Conservation (phyloP, 2,888 invertebrate species). For the Pyrrhosoma nymphula region DNA sequence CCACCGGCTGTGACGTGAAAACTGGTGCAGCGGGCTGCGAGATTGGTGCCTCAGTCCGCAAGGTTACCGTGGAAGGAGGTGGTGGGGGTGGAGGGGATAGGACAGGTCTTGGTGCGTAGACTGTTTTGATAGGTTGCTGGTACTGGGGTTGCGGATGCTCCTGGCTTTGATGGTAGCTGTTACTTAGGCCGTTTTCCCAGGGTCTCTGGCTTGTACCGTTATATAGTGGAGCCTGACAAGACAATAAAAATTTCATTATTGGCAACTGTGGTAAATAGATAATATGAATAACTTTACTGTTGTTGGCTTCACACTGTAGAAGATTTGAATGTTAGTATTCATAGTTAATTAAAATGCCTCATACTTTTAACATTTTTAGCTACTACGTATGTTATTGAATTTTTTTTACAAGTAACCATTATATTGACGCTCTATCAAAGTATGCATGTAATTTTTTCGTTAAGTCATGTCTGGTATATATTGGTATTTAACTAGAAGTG, state of each 20-base stretch:
- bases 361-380: no score
- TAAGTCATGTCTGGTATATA: no score
- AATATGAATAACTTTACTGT: neutral
- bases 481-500: no score
- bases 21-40: constrained; percentile 88
- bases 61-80: constrained; percentile 85
- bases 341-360: no score
- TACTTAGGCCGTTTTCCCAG: constrained; percentile 69
- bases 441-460: no score
- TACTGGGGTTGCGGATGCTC: constrained; percentile 71
- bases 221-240: constrained; percentile 12
- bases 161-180: constrained; percentile 66
- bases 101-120: constrained; percentile 71
- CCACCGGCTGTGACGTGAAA: constrained; percentile 89
- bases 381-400: no score
- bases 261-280: neutral
- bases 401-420: no score
- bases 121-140: constrained; percentile 71
- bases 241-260: neutral
- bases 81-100: constrained; percentile 75
- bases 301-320: no score
- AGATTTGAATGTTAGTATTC: no score
- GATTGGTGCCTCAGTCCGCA: constrained; percentile 87
- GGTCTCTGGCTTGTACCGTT: constrained; percentile 58
- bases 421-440: no score